Conservation (phyloP, 2,888 invertebrate species). For the Drosophila meridionalis region DNA sequence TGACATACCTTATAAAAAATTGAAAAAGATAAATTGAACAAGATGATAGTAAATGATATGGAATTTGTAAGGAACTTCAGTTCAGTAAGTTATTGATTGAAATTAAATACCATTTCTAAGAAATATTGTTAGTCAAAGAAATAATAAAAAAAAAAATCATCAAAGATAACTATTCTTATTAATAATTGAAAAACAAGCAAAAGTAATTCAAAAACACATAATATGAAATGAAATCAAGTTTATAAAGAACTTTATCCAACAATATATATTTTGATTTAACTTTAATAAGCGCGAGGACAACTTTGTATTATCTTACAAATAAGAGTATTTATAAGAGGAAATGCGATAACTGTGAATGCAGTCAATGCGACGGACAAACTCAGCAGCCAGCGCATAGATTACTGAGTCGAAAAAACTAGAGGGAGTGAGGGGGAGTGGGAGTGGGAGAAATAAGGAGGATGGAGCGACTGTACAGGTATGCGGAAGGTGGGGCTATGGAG, state of each 20-base stretch:
- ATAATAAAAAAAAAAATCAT: background rate
- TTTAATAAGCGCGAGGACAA: conserved; percentile 9
- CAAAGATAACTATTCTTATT: background rate
- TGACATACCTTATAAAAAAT: background rate
- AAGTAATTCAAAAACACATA: background rate
- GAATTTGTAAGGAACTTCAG: background rate
- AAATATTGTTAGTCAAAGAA: background rate
- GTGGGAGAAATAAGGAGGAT: background rate
- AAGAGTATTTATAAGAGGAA: conserved; percentile 43
- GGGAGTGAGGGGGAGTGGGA: background rate
- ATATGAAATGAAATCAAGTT: background rate
- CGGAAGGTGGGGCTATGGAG: conserved; percentile 25
- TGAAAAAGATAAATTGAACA: background rate
- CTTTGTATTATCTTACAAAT: conserved; percentile 19
- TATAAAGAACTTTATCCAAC: background rate
- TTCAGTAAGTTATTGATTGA: background rate
- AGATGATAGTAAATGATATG: conserved; percentile 1
- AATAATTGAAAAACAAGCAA: background rate
- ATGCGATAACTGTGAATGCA: conserved; percentile 44
- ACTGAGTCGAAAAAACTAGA: background rate
- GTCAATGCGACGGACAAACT: conserved; percentile 38
- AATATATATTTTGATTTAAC: background rate
- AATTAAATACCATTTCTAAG: background rate
- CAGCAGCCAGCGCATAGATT: conserved; percentile 20
- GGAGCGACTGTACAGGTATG: background rate